These are phyloP conservation scores for Huso huso DNA, from an alignment of 2,797 vertebrate species.

Conservation along the genomic window DNA sequence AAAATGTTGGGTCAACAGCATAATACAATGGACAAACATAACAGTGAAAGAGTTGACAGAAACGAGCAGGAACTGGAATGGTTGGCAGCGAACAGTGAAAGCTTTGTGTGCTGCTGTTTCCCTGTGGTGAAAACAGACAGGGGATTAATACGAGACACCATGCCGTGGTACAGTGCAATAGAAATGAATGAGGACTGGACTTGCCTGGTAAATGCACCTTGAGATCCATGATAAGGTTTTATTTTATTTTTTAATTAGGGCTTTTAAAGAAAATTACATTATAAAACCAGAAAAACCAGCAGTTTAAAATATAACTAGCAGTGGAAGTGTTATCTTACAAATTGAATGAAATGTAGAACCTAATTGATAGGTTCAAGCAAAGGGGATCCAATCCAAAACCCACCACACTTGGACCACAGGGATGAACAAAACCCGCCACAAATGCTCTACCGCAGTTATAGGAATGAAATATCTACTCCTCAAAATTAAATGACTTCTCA, in stretches of 20 bases:
- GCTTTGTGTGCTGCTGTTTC: no score
- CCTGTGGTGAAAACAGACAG: no score
- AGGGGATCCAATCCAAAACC: not conserved
- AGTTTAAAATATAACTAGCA: slow-evolving; percentile 9
- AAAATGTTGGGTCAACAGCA: not conserved
- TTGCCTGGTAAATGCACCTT: not conserved
- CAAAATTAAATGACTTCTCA: not conserved
- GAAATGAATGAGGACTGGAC: not conserved
- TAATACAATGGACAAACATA: slow-evolving; percentile 1
- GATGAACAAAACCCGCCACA: not conserved
- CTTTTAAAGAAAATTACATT: slow-evolving; percentile 8
- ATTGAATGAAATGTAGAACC: slow-evolving; percentile 6
- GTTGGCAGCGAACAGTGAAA: no score
- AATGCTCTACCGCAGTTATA: not conserved
- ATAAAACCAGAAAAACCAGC: not conserved
- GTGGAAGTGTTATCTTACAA: not conserved
- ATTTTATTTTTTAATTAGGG: slow-evolving; percentile 8
- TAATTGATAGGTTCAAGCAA: slow-evolving; percentile 10
- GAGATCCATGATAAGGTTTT: not conserved
- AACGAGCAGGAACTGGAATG: not conserved
- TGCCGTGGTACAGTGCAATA: not conserved
- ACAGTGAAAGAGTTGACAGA: not conserved
- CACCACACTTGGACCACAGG: not conserved
- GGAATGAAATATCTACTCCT: not conserved
- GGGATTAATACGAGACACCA: not conserved